Evolutionary conservation across 2,888 invertebrate species (phyloP).

Genomic region (Eupithecia subfuscata): DNA sequence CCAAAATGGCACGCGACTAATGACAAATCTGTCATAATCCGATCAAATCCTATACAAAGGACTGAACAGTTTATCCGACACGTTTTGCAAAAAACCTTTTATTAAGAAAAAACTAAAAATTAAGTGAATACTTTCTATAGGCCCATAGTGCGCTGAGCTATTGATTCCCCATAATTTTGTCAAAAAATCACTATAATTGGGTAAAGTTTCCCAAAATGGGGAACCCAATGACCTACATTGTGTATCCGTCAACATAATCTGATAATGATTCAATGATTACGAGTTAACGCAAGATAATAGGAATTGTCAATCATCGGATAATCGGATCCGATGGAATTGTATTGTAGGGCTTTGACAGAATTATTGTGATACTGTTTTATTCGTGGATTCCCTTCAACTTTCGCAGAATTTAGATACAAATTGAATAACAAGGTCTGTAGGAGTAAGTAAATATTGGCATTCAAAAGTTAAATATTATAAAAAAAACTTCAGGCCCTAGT

Average conservation of each 20-base stretch:
- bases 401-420: too few species aligned
- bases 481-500: background rate
- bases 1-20: conserved; percentile 18
- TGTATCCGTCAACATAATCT: conserved; percentile 45
- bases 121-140: background rate
- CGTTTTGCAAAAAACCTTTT: background rate
- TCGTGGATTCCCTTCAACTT: too few species aligned
- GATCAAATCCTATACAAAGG: background rate
- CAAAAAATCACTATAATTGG: conserved; percentile 20
- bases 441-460: background rate
- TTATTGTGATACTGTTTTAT: background rate
- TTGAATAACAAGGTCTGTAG: background rate
- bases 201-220: conserved; percentile 31
- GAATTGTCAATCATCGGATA: conserved; percentile 56
- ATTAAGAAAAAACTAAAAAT: background rate
- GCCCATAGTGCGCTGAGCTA: background rate
- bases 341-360: background rate
- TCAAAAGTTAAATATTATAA: background rate
- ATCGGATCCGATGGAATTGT: conserved; percentile 10
- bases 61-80: background rate
- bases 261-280: conserved; percentile 62
- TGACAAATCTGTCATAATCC: conserved; percentile 8
- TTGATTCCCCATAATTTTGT: conserved; percentile 10
- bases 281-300: conserved; percentile 53
- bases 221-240: conserved; percentile 45